Base-by-base conservation (phyloP, 2,113 vertebrate species). In the Naja naja region DNA sequence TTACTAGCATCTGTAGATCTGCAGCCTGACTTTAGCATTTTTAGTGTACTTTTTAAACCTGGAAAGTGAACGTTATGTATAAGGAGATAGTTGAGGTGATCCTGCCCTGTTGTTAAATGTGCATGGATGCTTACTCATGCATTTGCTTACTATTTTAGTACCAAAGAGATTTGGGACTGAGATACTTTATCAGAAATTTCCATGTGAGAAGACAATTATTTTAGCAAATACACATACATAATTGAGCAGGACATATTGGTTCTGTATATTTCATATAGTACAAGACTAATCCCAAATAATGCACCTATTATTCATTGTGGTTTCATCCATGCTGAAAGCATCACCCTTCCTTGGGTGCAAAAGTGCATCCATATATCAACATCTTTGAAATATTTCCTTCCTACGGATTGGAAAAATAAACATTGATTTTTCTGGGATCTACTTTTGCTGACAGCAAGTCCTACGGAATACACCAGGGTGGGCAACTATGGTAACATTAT, bases 201-300 rank as follows among this genome's bases (percentile, higher is more conserved):
- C 47, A 5, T n/a, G 91, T 30, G 47, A 49, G 47, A 45, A 60
- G 34, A 87, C 10, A 64, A 10, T 14, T 52, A 11, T n/a, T 64
- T n/a, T 5, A 64, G n/a, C n/a, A 92, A 88, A 52, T 39, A 81
- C n/a, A 55, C 53, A 56, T 54, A 56, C 39, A 52, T 47, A 22
- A 85, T 30, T 81, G 74, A 85, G 92, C 10, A 47, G 58, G 85
- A 64, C 9, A 85, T 49, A 27, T 53, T 89, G 45, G 39, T 91
- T 49, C 43, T 87, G 93, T 91, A 45, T 1, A 94, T 8, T 18
- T 94, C 88, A 34, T 58, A 27, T 22, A 85, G 11, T 87, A 90
- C 58, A 11, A 55, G 56, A 18, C 47, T 89, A 91, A 34, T n/a
- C 27, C 49, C 88, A 92, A 60, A 64, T 88, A 92, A 92, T 92